Percentiles rank a stretch among this genome's conserved stretches.
Evolutionary conservation across 2,113 vertebrate species (phyloP).

Genomic region (Noturus placidus): DNA sequence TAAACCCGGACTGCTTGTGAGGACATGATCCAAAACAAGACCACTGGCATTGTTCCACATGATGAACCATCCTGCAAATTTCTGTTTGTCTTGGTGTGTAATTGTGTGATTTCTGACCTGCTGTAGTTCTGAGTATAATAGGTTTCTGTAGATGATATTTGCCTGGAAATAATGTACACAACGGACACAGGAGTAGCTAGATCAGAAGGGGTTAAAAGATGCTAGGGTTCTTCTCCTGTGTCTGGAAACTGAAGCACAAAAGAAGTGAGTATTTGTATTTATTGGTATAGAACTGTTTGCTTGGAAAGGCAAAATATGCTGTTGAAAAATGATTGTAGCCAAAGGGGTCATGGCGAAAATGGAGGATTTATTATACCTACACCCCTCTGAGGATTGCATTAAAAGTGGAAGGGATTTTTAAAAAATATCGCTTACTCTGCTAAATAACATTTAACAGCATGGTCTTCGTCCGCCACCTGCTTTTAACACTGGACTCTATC

Average conservation of each 20-base stretch:
- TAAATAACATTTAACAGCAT: conserved; percentile 25
- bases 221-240: conserved; percentile 37
- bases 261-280: background rate
- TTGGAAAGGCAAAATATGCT: background rate
- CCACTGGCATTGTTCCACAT: background rate
- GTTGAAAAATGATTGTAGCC: background rate
- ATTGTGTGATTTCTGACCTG: conserved; percentile 5
- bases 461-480: background rate
- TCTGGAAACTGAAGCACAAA: background rate
- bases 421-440: conserved; percentile 33
- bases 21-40: conserved; percentile 37
- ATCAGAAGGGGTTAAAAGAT: background rate
- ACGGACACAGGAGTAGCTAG: conserved; percentile 9
- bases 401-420: conserved; percentile 41
- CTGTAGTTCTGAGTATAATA: background rate
- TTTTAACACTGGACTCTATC: background rate
- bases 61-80: background rate
- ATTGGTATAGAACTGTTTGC: background rate
- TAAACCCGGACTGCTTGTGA: conserved; percentile 45
- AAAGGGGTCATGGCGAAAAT: background rate
- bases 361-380: background rate
- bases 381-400: conserved; percentile 10
- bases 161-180: conserved; percentile 41
- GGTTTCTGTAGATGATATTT: background rate
- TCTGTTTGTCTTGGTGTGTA: background rate